phyloP scores from a whole-genome alignment of 2,888 invertebrate genomes.

The Sinohyriopsis cumingii region DNA sequence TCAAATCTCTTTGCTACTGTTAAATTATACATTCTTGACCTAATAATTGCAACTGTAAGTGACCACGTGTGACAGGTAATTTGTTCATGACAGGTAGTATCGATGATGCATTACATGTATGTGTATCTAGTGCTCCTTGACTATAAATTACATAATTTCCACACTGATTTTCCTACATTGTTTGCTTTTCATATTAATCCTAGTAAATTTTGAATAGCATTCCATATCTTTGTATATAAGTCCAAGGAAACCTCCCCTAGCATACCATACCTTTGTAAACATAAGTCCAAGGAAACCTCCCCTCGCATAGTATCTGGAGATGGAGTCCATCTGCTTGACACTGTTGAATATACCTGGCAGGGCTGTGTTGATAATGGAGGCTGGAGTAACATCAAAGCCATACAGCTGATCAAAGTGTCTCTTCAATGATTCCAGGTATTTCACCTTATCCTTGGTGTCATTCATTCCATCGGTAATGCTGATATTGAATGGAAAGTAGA shows the following conservation, averaged over 20 bases:
- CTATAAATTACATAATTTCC: too few relatives aligned
- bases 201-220: too few relatives aligned
- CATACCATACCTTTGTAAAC: constrained; percentile 65
- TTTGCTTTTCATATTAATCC: too few relatives aligned
- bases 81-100: too few relatives aligned
- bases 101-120: too few relatives aligned
- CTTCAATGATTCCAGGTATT: constrained; percentile 69
- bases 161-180: too few relatives aligned
- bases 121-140: too few relatives aligned
- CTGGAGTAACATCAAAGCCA: constrained; percentile 63
- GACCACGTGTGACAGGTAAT: too few relatives aligned
- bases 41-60: too few relatives aligned
- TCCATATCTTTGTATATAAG: constrained; percentile 68
- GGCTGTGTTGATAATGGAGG: constrained; percentile 63
- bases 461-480: constrained; percentile 72
- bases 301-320: constrained; percentile 69
- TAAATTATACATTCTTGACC: too few relatives aligned
- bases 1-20: too few relatives aligned
- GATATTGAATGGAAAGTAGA: constrained; percentile 11
- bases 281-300: constrained; percentile 70
- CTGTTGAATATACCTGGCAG: constrained; percentile 68
- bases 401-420: constrained; percentile 69
- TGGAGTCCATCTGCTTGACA: constrained; percentile 71
- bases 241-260: constrained; percentile 68
- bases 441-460: constrained; percentile 72